Conservation (phyloP, 2,888 invertebrate species). For the Timema podura region DNA sequence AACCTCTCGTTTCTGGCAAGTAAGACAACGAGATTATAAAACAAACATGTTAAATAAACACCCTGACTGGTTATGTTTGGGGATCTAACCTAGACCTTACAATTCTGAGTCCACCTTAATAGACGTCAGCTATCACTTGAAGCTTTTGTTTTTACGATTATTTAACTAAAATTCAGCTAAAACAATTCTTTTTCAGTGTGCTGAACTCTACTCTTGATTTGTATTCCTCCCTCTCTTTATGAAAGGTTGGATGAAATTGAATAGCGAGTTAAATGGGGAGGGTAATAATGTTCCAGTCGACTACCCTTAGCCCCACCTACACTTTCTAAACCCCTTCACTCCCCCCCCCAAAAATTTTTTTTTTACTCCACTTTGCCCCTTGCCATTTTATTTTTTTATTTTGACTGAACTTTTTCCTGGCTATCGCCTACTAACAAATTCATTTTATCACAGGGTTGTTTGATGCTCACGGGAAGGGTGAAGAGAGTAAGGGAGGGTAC, state of each 20-base stretch:
- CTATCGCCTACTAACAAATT: slow-evolving; percentile 30
- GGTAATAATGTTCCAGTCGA: slow-evolving; percentile 30
- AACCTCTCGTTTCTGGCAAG: too few relatives aligned
- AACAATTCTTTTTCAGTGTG: too few relatives aligned
- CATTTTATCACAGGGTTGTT: slow-evolving; percentile 28
- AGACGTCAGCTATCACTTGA: too few relatives aligned
- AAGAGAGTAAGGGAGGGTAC: slow-evolving; percentile 21
- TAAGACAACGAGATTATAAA: too few relatives aligned
- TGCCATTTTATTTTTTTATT: background rate
- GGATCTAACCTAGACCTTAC: too few relatives aligned
- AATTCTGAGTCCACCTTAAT: too few relatives aligned
- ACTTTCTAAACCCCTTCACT: background rate
- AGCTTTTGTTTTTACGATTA: too few relatives aligned
- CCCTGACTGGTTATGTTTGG: too few relatives aligned
- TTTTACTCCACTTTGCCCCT: slow-evolving; percentile 1
- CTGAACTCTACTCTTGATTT: too few relatives aligned
- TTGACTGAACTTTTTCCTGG: slow-evolving; percentile 20
- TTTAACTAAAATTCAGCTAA: too few relatives aligned
- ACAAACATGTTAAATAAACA: too few relatives aligned
- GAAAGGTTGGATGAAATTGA: slow-evolving; percentile 18
- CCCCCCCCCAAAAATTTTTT: background rate
- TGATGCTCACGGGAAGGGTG: slow-evolving; percentile 16
- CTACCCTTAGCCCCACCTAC: slow-evolving; percentile 12
- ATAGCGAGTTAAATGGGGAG: slow-evolving; percentile 15
- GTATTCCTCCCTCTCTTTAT: background rate